These are phyloP conservation scores for Notarius quadriscutis DNA, from an alignment of 2,113 vertebrate species.

Conservation along the genomic window DNA sequence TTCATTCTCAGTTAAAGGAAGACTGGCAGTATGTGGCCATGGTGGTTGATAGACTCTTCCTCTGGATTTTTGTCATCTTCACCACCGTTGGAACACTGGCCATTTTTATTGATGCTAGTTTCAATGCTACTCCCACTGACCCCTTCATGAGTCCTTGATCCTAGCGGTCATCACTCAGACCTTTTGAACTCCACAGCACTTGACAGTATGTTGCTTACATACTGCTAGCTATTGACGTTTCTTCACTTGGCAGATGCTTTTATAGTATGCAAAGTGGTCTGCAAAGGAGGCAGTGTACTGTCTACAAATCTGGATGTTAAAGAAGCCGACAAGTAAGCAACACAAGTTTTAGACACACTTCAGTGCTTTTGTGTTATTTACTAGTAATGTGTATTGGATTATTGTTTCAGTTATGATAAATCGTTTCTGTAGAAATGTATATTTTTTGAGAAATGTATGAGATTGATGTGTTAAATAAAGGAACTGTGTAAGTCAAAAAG, in stretches of 20 bases:
- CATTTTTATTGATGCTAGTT: constrained; percentile 74
- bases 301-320: neutral
- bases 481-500: neutral
- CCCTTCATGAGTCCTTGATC: constrained; percentile 68
- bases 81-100: constrained; percentile 77
- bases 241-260: neutral
- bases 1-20: constrained; percentile 69
- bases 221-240: neutral
- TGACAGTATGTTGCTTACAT: neutral
- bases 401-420: neutral
- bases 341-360: neutral
- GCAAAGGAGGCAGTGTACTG: neutral
- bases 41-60: constrained; percentile 80
- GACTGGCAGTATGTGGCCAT: constrained; percentile 84
- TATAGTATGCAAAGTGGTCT: neutral
- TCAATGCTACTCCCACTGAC: constrained; percentile 73
- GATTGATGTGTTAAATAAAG: constrained; percentile 37
- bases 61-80: constrained; percentile 77
- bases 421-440: constrained; percentile 7
- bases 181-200: constrained; percentile 11
- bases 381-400: neutral
- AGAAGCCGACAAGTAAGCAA: too few relatives aligned
- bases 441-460: constrained; percentile 12
- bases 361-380: neutral
- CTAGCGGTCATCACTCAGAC: neutral